These are phyloP conservation scores for Schmidtea mediterranea DNA, from an alignment of 1,140 invertebrate species.

Conservation along the genomic window DNA sequence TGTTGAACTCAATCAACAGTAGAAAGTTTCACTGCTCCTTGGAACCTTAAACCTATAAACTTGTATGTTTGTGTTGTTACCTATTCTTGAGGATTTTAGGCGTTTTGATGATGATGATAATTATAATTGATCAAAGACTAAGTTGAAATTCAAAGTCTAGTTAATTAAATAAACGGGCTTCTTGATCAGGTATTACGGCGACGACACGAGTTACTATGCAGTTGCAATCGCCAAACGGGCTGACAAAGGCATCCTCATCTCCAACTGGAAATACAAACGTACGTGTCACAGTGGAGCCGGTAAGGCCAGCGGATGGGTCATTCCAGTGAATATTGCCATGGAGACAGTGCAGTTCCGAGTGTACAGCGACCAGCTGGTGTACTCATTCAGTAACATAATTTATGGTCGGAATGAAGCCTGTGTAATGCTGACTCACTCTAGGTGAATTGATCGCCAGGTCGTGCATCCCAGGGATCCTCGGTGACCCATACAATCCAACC, in stretches of 20 bases:
- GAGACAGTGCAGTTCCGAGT: conserved; percentile 70
- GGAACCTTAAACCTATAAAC: no score
- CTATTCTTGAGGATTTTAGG: no score
- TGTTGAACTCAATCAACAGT: no score
- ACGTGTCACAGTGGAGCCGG: conserved; percentile 73
- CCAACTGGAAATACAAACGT: conserved; percentile 13
- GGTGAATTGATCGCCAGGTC: conserved; percentile 58
- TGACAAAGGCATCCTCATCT: background rate
- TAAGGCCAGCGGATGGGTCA: conserved; percentile 72
- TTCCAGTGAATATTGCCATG: conserved; percentile 65
- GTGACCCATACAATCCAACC: conserved; percentile 44
- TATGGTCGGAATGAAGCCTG: no score
- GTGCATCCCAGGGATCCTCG: conserved; percentile 61
- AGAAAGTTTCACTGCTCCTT: no score
- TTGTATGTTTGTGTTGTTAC: no score
- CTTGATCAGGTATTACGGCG: conserved; percentile 18
- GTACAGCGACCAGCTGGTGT: conserved; percentile 60
- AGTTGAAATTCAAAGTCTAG: background rate
- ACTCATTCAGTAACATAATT: conserved; percentile 38
- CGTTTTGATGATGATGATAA: no score
- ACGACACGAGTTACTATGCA: conserved; percentile 20
- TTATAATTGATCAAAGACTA: no score
- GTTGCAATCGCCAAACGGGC: conserved; percentile 22
- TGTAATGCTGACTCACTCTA: background rate
- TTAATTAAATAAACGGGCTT: background rate